Conservation (phyloP, 2,113 vertebrate genomes). For the Centrocercus urophasianus region DNA sequence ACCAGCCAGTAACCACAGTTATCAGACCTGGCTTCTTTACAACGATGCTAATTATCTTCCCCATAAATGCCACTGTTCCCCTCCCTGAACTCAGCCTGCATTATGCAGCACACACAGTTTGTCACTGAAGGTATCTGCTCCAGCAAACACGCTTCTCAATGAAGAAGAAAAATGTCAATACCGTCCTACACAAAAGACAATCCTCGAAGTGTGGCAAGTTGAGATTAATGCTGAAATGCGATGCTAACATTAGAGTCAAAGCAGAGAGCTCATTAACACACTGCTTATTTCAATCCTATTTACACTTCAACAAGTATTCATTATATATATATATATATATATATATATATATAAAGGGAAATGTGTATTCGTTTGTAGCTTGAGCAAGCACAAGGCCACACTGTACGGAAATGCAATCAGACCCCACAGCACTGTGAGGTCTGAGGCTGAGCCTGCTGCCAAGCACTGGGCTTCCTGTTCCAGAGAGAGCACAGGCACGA, state of each 20-base stretch:
- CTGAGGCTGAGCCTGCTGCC: not conserved
- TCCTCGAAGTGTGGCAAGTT: not conserved
- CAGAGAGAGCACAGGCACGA: not conserved
- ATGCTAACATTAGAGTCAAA: not conserved
- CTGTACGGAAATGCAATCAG: slow-evolving; percentile 1
- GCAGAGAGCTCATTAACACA: slow-evolving; percentile 21
- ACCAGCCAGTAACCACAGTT: not conserved
- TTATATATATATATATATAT: not conserved
- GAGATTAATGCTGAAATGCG: slow-evolving; percentile 36
- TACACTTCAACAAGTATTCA: slow-evolving; percentile 33
- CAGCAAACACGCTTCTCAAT: not conserved
- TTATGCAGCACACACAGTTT: not conserved
- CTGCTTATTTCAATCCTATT: slow-evolving; percentile 38
- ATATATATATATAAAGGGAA: not conserved
- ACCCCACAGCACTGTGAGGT: not conserved
- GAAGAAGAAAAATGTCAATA: slow-evolving; percentile 28
- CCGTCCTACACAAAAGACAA: slow-evolving; percentile 10
- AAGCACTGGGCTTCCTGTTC: not conserved
- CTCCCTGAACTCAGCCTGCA: not conserved
- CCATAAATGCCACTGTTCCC: slow-evolving; percentile 29
- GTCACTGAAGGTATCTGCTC: slow-evolving; percentile 23
- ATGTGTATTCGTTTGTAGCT: not conserved
- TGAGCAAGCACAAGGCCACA: not conserved
- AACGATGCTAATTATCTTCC: not conserved
- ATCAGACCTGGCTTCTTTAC: not conserved